Percentiles rank a stretch among this genome's conserved stretches.
These are phyloP conservation scores for Pachyramphus minor DNA, from an alignment of 2,113 vertebrate genomes.

Conservation along the genomic window DNA sequence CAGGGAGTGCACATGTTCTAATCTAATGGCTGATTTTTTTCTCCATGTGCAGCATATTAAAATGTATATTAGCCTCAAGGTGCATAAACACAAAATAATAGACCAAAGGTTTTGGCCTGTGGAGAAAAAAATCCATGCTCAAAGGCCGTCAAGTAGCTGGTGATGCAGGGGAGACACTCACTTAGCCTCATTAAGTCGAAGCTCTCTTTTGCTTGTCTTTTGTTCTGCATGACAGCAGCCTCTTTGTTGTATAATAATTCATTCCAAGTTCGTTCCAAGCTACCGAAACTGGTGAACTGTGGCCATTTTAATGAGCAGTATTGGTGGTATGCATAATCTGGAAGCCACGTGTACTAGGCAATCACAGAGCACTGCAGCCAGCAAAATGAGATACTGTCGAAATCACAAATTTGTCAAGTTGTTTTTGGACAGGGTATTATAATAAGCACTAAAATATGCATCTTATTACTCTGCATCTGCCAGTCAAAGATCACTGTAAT, in stretches of 20 bases:
- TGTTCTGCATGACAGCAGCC: constrained; percentile 89
- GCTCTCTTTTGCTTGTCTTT: constrained; percentile 84
- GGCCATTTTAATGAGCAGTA: constrained; percentile 91
- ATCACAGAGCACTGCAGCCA: constrained; percentile 84
- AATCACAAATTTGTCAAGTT: constrained; percentile 83
- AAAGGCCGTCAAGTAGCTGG: constrained; percentile 80
- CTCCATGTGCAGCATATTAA: constrained; percentile 87
- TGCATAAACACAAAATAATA: constrained; percentile 90
- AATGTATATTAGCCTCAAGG: constrained; percentile 89
- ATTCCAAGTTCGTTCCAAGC: constrained; percentile 85
- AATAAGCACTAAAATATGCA: constrained; percentile 81
- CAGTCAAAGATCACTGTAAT: constrained; percentile 80
- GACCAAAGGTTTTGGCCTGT: constrained; percentile 83
- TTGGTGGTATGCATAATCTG: constrained; percentile 85
- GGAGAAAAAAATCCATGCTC: constrained; percentile 77
- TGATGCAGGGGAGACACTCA: constrained; percentile 83
- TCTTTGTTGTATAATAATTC: constrained; percentile 95
- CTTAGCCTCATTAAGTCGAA: constrained; percentile 91
- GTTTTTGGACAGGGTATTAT: constrained; percentile 83
- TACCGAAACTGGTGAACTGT: constrained; percentile 87
- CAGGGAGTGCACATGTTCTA: constrained; percentile 85
- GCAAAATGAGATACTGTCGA: constrained; percentile 87
- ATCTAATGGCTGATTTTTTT: constrained; percentile 81
- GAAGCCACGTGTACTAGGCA: constrained; percentile 82
- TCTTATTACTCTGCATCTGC: constrained; percentile 79